Conservation (phyloP, 2,888 invertebrate genomes). For the Orthosia incerta region DNA sequence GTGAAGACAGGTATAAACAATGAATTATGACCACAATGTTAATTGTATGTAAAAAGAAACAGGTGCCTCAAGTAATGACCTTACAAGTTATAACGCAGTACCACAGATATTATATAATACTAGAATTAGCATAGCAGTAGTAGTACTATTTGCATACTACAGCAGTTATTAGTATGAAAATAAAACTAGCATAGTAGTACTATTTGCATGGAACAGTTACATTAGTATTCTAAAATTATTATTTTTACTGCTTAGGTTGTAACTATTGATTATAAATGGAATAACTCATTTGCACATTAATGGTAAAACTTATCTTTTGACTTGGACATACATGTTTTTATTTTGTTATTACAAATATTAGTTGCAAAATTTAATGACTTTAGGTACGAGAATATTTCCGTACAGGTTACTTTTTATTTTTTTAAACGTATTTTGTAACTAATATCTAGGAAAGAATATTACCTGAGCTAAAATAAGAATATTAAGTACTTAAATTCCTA, state of each 20-base stretch:
- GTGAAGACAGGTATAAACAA: constrained; percentile 21
- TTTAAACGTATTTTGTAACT: background rate
- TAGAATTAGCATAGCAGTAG: too few relatives aligned
- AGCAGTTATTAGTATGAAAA: too few relatives aligned
- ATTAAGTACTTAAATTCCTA: too few relatives aligned
- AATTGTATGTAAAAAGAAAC: constrained; percentile 45
- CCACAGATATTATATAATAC: too few relatives aligned
- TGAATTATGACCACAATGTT: constrained; percentile 27
- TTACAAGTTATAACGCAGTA: background rate
- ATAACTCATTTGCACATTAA: constrained; percentile 28
- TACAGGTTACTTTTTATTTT: background rate
- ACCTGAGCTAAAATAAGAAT: too few relatives aligned
- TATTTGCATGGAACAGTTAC: constrained; percentile 27
- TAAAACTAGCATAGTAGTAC: background rate
- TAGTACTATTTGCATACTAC: too few relatives aligned
- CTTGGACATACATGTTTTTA: background rate
- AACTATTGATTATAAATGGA: constrained; percentile 14
- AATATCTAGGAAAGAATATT: background rate
- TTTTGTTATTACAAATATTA: background rate
- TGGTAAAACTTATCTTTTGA: background rate
- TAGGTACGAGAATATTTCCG: background rate
- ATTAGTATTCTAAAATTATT: background rate
- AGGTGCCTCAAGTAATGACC: constrained; percentile 32
- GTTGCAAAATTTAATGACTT: background rate
- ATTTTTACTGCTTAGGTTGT: constrained; percentile 2